These are phyloP conservation scores for Pristiophorus japonicus DNA, from an alignment of 2,113 vertebrate genomes.

Conservation along the genomic window DNA sequence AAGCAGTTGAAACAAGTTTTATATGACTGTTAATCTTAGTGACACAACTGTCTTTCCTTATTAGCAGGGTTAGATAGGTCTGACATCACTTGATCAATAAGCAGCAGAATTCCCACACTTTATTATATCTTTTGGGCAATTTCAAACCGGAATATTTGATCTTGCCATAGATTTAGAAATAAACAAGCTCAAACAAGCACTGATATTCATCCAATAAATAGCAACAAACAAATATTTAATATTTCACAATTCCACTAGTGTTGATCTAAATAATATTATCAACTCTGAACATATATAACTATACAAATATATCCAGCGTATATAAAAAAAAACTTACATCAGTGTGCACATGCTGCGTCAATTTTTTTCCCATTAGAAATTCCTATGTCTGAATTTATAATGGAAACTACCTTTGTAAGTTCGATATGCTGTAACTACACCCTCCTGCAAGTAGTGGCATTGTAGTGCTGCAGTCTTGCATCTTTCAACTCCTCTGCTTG, in stretches of 20 bases:
- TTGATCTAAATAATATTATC: not conserved
- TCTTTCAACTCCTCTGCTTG: not conserved
- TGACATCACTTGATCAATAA: not conserved
- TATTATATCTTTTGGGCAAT: not conserved
- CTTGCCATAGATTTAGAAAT: not conserved
- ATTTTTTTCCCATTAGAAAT: too few relatives aligned
- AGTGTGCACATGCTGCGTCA: too few relatives aligned
- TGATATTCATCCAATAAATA: not conserved
- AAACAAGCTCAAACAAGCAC: not conserved
- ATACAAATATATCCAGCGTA: not conserved
- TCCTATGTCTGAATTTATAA: too few relatives aligned
- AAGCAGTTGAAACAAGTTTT: conserved; percentile 5
- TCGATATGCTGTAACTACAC: not conserved
- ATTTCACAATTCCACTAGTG: not conserved
- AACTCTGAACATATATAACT: not conserved
- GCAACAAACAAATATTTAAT: not conserved
- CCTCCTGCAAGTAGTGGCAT: not conserved
- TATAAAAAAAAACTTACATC: too few relatives aligned
- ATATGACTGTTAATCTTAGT: not conserved
- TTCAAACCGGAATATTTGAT: not conserved
- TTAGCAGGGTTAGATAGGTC: not conserved
- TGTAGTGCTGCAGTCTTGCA: not conserved
- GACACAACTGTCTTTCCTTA: not conserved
- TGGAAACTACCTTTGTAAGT: too few relatives aligned
- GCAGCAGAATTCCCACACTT: not conserved